Evolutionary conservation across 2,113 vertebrate genomes (phyloP), one percentile per base, ranked within the genome.

Genomic region (Astatoreochromis straeleni): DNA sequence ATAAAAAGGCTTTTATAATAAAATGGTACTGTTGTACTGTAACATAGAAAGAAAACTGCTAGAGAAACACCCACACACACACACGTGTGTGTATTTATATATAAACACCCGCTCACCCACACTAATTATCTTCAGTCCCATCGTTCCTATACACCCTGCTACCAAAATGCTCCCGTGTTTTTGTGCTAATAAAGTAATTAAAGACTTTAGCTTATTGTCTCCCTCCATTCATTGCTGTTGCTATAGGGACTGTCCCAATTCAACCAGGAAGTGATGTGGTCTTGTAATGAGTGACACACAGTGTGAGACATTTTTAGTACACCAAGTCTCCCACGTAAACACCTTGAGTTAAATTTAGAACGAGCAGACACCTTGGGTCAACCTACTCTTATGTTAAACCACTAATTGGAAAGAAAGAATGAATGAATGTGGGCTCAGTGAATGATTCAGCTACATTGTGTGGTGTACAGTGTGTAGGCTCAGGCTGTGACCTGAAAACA

Each of bases 361-460:
- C 4, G 4, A 93, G 89, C 91, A 87, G 83, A 90, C 87, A 89
- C 86, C 42, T 58, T 75, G 4, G 73, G 80, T 84, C 86, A 51
- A 8, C 95, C 91, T 65, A 94, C 94, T 92, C 90, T 42, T 83
- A 29, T 87, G 86, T 87, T 51, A 19, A 89, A 92, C 92, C 89
- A 10, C 89, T 85, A 70, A 78, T 89, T 93, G 94, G 93, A 95
- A 95, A 94, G 93, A 95, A 95, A 94, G 40, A 89, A 35, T 94
- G 90, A 95, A 93, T 93, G 89, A 91, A 86, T 87, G 90, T 86
- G 85, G 83, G 88, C 24, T 83, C 40, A 57, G 65, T 88, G 68
- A 84, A 42, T 89, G 93, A 94, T 80, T 94, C 93, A 93, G 81
- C 75, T 55, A 19, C 79, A 47, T 14, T 75, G 82, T 51, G 88